These are phyloP conservation scores for Carassius auratus DNA, from an alignment of 2,113 vertebrate species.

Conservation along the genomic window DNA sequence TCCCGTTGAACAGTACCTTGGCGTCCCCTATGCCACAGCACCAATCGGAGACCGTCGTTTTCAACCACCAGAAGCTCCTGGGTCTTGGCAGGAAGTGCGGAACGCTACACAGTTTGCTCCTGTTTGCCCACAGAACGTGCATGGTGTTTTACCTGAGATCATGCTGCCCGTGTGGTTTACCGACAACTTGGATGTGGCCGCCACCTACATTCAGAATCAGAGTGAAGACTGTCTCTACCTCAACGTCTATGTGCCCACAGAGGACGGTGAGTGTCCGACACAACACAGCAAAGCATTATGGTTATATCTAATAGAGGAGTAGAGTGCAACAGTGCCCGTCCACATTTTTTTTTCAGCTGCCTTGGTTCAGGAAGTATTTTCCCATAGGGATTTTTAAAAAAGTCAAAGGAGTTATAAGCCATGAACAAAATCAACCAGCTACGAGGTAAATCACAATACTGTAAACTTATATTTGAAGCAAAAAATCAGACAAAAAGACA, in stretches of 20 bases:
- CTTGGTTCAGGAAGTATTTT: neutral
- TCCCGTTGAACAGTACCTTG: constrained; percentile 88
- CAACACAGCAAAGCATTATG: neutral
- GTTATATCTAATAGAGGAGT: neutral
- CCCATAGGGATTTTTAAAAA: neutral
- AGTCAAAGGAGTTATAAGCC: neutral
- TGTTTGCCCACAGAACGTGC: constrained; percentile 90
- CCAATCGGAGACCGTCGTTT: constrained; percentile 88
- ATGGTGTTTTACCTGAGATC: constrained; percentile 88
- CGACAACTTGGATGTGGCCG: constrained; percentile 87
- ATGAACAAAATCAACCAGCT: neutral
- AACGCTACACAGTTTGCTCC: constrained; percentile 90
- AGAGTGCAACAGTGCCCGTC: neutral
- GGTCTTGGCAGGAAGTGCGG: constrained; percentile 89
- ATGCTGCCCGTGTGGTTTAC: constrained; percentile 96
- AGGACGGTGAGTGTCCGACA: constrained; percentile 85
- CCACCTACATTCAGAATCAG: constrained; percentile 91
- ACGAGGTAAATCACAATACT: neutral
- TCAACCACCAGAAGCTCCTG: constrained; percentile 87
- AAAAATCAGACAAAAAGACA: neutral
- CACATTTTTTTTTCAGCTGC: neutral
- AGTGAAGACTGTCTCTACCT: constrained; percentile 94
- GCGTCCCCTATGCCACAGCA: constrained; percentile 88
- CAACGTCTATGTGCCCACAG: constrained; percentile 91
- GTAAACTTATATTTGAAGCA: neutral